phyloP scores from a whole-genome alignment of 2,888 invertebrate species.

The Lordiphosa andalusiaca region DNA sequence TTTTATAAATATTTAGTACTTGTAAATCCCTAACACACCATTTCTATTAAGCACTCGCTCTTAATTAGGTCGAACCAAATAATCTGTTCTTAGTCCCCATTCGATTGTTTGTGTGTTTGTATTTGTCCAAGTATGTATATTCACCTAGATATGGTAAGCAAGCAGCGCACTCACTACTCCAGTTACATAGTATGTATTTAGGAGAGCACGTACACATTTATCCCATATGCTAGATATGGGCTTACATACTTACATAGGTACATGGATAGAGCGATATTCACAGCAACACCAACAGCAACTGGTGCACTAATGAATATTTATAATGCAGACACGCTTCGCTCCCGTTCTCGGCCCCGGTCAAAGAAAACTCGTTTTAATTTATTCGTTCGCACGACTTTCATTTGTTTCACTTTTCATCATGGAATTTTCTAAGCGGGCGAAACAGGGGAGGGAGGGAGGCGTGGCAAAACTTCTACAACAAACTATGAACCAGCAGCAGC shows the following conservation, averaged over 20 bases:
- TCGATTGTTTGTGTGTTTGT: too few species aligned
- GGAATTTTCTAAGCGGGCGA: slow-evolving; percentile 37
- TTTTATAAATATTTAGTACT: too few species aligned
- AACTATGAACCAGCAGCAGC: not conserved
- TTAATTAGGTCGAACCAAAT: too few species aligned
- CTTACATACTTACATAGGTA: not conserved
- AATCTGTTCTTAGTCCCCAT: too few species aligned
- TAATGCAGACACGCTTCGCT: slow-evolving; percentile 24
- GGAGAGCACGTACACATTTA: not conserved
- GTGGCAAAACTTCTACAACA: slow-evolving; percentile 2
- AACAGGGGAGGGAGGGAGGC: not conserved
- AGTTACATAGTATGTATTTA: slow-evolving; percentile 4
- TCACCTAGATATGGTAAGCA: slow-evolving; percentile 8
- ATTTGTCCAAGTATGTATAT: not conserved
- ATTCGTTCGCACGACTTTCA: slow-evolving; percentile 66
- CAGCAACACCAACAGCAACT: slow-evolving; percentile 38
- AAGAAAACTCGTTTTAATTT: slow-evolving; percentile 57
- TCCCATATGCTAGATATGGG: too few species aligned
- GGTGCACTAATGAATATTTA: slow-evolving; percentile 64
- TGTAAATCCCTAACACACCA: too few species aligned
- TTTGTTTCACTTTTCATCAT: slow-evolving; percentile 60
- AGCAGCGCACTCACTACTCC: slow-evolving; percentile 2
- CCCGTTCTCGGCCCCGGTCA: slow-evolving; percentile 30
- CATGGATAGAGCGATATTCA: slow-evolving; percentile 6
- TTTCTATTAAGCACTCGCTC: too few species aligned